Conservation (phyloP, 2,797 vertebrate species). For the Parambassis ranga region DNA sequence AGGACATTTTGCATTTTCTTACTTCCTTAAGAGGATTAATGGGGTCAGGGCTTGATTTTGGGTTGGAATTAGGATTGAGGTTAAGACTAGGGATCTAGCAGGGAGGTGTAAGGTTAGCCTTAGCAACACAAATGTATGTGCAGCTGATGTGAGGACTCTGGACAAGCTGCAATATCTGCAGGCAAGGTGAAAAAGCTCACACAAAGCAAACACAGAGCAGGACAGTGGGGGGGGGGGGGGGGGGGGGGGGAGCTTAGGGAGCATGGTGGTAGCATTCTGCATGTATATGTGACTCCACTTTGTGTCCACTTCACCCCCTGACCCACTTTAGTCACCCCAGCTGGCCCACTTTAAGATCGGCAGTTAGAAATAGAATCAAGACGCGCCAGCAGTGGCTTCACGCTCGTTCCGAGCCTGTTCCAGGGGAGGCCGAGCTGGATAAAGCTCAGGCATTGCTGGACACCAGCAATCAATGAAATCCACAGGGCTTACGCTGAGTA, state of each 20-base stretch:
- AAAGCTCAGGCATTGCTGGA: conserved; percentile 59
- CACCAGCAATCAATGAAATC: conserved; percentile 75
- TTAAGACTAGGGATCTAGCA: conserved; percentile 34
- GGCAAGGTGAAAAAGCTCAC: conserved; percentile 26
- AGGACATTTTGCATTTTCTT: conserved; percentile 63
- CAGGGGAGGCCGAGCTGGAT: conserved; percentile 22
- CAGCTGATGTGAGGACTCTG: conserved; percentile 2
- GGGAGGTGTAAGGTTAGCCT: conserved; percentile 31
- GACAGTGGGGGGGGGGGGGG: conserved; percentile 4
- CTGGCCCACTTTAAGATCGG: conserved; percentile 45
- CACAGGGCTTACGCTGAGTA: conserved; percentile 68
- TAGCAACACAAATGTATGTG: conserved; percentile 14
- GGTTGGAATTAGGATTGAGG: conserved; percentile 51
- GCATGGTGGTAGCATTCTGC: conserved; percentile 22
- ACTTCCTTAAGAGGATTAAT: conserved; percentile 67
- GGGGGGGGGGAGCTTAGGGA: background rate
- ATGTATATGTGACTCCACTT: conserved; percentile 44
- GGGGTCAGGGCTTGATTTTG: conserved; percentile 41
- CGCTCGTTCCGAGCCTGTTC: conserved; percentile 30
- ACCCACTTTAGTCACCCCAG: conserved; percentile 50
- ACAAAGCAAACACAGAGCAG: conserved; percentile 2
- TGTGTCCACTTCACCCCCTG: conserved; percentile 51
- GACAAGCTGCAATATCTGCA: conserved; percentile 26
- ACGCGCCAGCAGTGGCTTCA: conserved; percentile 36
- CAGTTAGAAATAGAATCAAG: conserved; percentile 44